A percentile compares a stretch with the other conserved stretches of the same genome.
phyloP scores from a whole-genome alignment of 2,797 vertebrate genomes.

The Dendrocincla tyrannina region DNA sequence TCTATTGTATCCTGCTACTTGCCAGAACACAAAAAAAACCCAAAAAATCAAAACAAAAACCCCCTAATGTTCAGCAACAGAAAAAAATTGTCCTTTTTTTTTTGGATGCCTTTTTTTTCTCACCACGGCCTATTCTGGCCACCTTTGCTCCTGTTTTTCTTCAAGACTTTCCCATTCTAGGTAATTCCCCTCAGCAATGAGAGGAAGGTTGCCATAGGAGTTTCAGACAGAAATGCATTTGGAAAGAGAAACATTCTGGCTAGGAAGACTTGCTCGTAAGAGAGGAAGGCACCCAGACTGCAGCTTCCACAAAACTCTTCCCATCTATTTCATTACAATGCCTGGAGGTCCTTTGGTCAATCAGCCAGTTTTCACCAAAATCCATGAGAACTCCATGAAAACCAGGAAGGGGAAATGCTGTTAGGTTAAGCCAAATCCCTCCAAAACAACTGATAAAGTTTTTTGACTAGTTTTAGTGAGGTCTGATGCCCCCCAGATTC shows the following conservation, averaged over 20 bases:
- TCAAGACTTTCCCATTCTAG: background rate
- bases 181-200: background rate
- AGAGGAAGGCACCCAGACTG: background rate
- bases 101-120: background rate
- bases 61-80: background rate
- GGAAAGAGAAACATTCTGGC: background rate
- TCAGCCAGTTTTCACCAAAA: background rate
- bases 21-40: slow-evolving; percentile 45
- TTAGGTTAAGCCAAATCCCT: background rate
- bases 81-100: background rate
- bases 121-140: background rate
- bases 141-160: background rate
- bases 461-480: background rate
- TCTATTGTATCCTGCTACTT: slow-evolving; percentile 51
- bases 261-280: background rate
- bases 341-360: background rate
- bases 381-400: background rate
- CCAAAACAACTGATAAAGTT: background rate
- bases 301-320: background rate
- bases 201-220: background rate
- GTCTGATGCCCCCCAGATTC: background rate
- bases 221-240: background rate
- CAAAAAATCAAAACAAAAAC: background rate
- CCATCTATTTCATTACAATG: background rate
- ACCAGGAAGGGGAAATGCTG: background rate